Base-by-base conservation (phyloP, 2,113 vertebrate genomes). In the Oreocharis arfaki region DNA sequence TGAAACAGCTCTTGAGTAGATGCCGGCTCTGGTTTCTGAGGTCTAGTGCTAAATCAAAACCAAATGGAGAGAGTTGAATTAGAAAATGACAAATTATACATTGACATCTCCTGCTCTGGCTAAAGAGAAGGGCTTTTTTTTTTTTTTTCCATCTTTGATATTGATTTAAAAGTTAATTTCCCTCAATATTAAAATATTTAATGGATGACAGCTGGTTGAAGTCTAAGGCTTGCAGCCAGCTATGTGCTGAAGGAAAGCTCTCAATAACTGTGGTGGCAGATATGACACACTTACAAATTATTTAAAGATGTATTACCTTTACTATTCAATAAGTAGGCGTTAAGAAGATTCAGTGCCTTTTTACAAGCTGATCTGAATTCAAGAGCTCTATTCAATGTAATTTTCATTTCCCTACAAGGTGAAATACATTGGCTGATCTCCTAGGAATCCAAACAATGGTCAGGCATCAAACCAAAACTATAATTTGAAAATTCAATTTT, bases 1-100 rank as follows among this genome's bases (percentile, higher is more conserved):
- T 96, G 97, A 98, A 98, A 98, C 98, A 98, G 98, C 95, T 98
- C 97, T 97, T 97, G 95, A 96, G 89, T 84, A 94, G 94, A 97
- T 97, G 90, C 70, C 0, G n/a, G 85, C 87, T 97, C 90, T 35
- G 44, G 94, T 97, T 98, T 98, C 97, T 4, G 32, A 97, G 96
- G 96, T 97, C 89, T 97, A 95, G 87, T 63, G 76, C 59, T 98
- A 97, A 98, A 98, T 98, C 95, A 95, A 97, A 98, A 98, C 96
- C 97, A 97, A 97, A 98, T 98, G 97, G 90, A 97, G 84, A 89
- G 84, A 81, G 91, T 17, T 93, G 96, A 97, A 96, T 95, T 97
- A 97, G 95, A 97, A 97, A 98, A 98, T 97, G 96, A 98, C 94
- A 98, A 97, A 97, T 97, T 97, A 93, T 76, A 89, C 82, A 93